Percentiles rank a stretch among this genome's conserved stretches.
These are phyloP conservation scores for Scolopax mira DNA, from an alignment of 2,113 vertebrate genomes.

Conservation along the genomic window DNA sequence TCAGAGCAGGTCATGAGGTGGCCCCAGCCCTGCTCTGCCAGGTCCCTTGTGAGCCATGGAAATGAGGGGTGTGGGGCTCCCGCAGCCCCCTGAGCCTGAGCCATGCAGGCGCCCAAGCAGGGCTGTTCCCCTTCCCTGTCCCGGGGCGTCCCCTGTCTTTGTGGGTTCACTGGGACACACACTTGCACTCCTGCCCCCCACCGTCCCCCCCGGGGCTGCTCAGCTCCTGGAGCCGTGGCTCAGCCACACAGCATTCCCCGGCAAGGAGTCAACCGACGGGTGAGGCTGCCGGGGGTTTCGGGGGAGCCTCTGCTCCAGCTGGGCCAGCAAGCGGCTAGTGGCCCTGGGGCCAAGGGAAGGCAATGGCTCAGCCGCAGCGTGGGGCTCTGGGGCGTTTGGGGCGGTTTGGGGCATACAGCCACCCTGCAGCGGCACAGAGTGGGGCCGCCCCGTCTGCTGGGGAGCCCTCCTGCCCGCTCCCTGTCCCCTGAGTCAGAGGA, in stretches of 20 bases:
- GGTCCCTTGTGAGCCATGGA: background rate
- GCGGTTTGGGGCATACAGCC: background rate
- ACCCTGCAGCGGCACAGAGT: background rate
- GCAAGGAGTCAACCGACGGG: background rate
- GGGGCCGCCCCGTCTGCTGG: background rate
- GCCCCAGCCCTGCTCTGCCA: fast-evolving
- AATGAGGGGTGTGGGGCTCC: background rate
- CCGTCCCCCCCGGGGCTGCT: background rate
- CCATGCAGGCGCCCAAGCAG: fast-evolving
- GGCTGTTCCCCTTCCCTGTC: background rate
- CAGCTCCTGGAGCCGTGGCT: background rate
- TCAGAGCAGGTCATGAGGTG: background rate
- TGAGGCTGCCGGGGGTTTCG: background rate
- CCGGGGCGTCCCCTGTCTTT: background rate
- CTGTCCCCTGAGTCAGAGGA: background rate
- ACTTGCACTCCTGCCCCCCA: background rate
- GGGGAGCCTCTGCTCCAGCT: background rate
- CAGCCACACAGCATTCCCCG: background rate
- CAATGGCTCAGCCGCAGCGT: fast-evolving
- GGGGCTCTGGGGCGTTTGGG: background rate
- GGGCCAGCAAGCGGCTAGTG: background rate
- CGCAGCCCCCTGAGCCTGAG: background rate
- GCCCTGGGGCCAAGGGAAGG: background rate
- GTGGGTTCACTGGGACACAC: background rate
- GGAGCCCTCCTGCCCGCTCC: background rate